phyloP scores from a whole-genome alignment of 2,888 invertebrate genomes.

The Chydorus sphaericus region DNA sequence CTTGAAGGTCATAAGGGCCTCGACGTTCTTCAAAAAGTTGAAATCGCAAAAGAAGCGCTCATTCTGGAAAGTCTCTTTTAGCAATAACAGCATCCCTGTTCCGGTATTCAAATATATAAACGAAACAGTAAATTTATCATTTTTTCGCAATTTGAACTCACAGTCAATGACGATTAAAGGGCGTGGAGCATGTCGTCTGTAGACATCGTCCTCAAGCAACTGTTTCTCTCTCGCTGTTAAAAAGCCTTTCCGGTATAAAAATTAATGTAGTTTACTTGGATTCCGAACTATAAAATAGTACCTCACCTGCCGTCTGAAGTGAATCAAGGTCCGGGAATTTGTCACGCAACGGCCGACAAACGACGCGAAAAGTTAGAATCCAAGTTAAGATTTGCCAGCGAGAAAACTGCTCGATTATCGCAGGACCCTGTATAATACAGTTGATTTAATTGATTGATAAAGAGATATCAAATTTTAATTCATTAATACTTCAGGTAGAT shows the following conservation, averaged over 20 bases:
- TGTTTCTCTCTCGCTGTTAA: no score
- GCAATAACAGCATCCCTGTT: not conserved
- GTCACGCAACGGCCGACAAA: not conserved
- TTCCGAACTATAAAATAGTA: no score
- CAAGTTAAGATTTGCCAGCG: not conserved
- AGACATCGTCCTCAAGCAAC: no score
- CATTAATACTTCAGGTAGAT: not conserved
- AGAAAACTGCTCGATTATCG: not conserved
- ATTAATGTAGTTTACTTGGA: no score
- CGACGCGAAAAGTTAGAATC: not conserved
- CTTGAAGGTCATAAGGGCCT: not conserved
- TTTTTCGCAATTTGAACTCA: no score
- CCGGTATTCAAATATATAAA: no score
- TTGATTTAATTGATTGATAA: no score
- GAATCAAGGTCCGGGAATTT: not conserved
- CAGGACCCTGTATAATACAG: not conserved
- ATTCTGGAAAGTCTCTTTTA: not conserved
- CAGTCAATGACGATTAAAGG: not conserved
- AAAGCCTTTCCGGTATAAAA: not conserved
- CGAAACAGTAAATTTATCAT: no score
- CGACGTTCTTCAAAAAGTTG: not conserved
- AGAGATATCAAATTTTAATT: not conserved
- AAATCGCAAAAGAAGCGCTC: not conserved
- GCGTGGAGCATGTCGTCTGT: no score
- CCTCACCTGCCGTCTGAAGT: not conserved